Conservation (phyloP, 1,140 invertebrate genomes). For the Prorops nasuta region DNA sequence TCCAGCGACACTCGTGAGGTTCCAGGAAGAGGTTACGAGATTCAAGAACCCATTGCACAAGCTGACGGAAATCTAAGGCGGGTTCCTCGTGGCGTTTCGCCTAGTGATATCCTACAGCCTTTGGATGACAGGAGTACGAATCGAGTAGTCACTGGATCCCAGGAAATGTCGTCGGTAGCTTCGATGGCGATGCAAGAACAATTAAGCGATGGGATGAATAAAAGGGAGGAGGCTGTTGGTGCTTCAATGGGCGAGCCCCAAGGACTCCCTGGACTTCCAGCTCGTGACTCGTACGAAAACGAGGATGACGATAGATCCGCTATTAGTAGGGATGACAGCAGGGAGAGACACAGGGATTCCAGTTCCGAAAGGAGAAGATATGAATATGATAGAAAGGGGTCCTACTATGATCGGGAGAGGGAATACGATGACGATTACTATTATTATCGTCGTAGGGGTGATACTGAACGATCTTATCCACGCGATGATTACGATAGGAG, state of each 20-base stretch:
- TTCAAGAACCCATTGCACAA: constrained; percentile 32
- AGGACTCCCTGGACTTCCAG: constrained; percentile 22
- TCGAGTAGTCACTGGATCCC: constrained; percentile 51
- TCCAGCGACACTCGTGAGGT: constrained; percentile 40
- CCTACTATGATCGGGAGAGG: constrained; percentile 48
- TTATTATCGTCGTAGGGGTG: constrained; percentile 52
- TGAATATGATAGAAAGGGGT: constrained; percentile 44
- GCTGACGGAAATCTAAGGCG: constrained; percentile 38
- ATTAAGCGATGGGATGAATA: constrained; percentile 38
- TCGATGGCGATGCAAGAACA: constrained; percentile 32
- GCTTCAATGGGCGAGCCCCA: constrained; percentile 44
- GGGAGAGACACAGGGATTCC: constrained; percentile 44
- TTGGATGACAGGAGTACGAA: constrained; percentile 34
- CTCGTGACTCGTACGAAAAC: constrained; percentile 48
- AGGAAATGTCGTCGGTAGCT: constrained; percentile 38
- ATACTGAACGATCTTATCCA: constrained; percentile 46
- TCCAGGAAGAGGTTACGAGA: constrained; percentile 45
- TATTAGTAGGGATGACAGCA: constrained; percentile 48
- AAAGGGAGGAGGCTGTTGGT: constrained; percentile 52
- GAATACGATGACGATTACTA: constrained; percentile 57
- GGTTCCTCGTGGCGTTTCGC: constrained; percentile 48
- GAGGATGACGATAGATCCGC: constrained; percentile 50
- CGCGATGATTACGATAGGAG: constrained; percentile 49
- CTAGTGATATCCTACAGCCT: constrained; percentile 33
- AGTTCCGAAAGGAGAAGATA: constrained; percentile 45